Evolutionary conservation across 30 jellyfish, hydroid and myxozoan species (phyloP), one percentile per base, ranked within the genome.

Genomic region (Aurelia sp.): DNA sequence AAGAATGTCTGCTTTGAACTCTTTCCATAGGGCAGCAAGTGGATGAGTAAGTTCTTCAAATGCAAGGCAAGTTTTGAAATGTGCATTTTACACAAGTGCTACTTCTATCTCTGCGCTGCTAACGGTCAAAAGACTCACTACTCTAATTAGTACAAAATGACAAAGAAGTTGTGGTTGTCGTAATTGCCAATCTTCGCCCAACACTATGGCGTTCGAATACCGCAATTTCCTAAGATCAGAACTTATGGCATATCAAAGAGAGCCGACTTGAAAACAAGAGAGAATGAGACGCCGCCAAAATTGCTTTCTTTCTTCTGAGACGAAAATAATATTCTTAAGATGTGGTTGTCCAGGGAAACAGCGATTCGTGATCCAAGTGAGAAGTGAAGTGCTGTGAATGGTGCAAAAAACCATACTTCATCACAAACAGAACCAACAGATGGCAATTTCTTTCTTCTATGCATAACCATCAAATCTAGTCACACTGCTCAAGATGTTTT

Each of bases 201-300:
- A 57, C 86, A 76, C 86, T 76, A 59, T 76, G 65, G 86, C 65
- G 76, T 30, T 59, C 66, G 63, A 76, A 53, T 11, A 76, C 89
- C 89, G 79, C 89, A 78, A 78, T 78, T 78, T 78, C 89, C 89
- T 78, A 35, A 78, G 89, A 78, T 62, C 89, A 78, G 79, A 78
- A 63, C 73, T 64, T 62, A 78, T 69, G 89, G 40, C 50, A 55
- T 48, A 40, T 78, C 89, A 78, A 78, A 78, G 79, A 64, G 62
- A 11, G 58, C 89, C 89, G 89, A 78, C 89, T 78, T 78, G 86
- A 30, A 78, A 78, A 63, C 33, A 11, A 53, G 58, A 13, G 22
- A 62, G 30, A 78, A 78, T 64, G 33, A 78, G 89, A 78, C 89
- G 89, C 89, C 89, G 53, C 72, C 71, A 78, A 66, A 62, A 78